Evolutionary conservation across 2,113 vertebrate species (phyloP), one percentile per base, ranked within the genome.

Genomic region (Pachyramphus minor): DNA sequence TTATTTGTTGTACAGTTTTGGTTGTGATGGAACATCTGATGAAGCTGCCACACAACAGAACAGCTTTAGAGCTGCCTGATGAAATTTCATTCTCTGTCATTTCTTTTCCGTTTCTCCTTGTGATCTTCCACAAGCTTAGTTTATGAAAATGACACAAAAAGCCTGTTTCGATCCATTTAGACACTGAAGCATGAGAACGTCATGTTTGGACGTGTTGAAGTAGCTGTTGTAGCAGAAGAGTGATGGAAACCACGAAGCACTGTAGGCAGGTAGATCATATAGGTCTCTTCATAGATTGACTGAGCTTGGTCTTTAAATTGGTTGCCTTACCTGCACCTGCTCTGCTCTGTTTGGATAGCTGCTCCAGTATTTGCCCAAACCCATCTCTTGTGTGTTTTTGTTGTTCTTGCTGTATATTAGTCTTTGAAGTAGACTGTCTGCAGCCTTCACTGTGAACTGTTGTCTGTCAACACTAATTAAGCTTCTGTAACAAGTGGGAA

Each of bases 391-490:
- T n/a, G 33, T 75, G 68, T 5, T 82, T 89, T 76, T 76, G 60
- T 69, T 84, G 81, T 78, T 81, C 59, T 81, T 85, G 52, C 63
- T 67, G 7, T 87, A 44, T 23, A 4, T 93, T 81, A 42, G 23
- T 91, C 79, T 96, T 94, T 90, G 92, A 95, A 93, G 79, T 81
- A 84, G 60, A 50, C 44, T 78, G 49, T 95, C 80, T 93, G n/a
- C 62, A 84, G 80, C 45, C 35, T 81, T 92, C 41, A 22, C 64
- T 53, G 52, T 53, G 58, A 87, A 50, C 58, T 92, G 15, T 74
- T 93, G 83, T 71, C 86, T 93, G 83, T 89, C 95, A 93, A 60
- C 45, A 45, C 27, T 90, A 75, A 90, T 94, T 76, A 93, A 44
- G 41, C 62, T 74, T 87, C 77, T 87, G 30, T 62, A 76, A 89